These are phyloP conservation scores for Nephrotoma guestfalica DNA, from an alignment of 2,888 invertebrate genomes.

Conservation along the genomic window DNA sequence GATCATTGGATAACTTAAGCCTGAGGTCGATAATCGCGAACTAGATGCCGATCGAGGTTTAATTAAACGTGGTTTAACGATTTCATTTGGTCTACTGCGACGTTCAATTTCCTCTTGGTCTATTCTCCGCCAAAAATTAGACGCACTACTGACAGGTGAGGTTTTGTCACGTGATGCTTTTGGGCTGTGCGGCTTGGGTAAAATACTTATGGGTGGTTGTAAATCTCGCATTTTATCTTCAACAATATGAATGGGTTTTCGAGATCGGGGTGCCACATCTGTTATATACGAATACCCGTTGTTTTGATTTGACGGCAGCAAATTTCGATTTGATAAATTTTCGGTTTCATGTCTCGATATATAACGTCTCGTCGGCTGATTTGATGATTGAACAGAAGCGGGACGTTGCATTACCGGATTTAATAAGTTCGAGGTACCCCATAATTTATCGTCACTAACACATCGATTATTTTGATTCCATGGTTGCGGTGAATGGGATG, in stretches of 20 bases:
- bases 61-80: constrained; percentile 15
- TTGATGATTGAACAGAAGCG: constrained; percentile 18
- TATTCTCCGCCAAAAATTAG: constrained; percentile 49
- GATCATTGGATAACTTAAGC: not conserved
- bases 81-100: constrained; percentile 20
- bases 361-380: constrained; percentile 16
- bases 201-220: not conserved
- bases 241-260: constrained; percentile 55
- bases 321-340: not conserved
- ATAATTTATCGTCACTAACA: constrained; percentile 31
- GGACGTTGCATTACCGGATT: constrained; percentile 23
- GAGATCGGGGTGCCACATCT: constrained; percentile 55
- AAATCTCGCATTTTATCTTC: constrained; percentile 1
- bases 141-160: constrained; percentile 34
- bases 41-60: constrained; percentile 29
- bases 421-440: constrained; percentile 22
- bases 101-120: constrained; percentile 38
- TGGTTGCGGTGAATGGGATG: constrained; percentile 7
- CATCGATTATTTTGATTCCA: constrained; percentile 23
- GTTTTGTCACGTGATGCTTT: constrained; percentile 27
- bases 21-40: constrained; percentile 16
- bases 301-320: not conserved
- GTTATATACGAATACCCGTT: constrained; percentile 49
- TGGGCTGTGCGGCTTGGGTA: constrained; percentile 15
- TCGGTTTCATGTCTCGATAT: constrained; percentile 5